A percentile compares a stretch with the other conserved stretches of the same genome.
phyloP scores from a whole-genome alignment of 2,113 vertebrate species.

The Oreochromis tanganicae region DNA sequence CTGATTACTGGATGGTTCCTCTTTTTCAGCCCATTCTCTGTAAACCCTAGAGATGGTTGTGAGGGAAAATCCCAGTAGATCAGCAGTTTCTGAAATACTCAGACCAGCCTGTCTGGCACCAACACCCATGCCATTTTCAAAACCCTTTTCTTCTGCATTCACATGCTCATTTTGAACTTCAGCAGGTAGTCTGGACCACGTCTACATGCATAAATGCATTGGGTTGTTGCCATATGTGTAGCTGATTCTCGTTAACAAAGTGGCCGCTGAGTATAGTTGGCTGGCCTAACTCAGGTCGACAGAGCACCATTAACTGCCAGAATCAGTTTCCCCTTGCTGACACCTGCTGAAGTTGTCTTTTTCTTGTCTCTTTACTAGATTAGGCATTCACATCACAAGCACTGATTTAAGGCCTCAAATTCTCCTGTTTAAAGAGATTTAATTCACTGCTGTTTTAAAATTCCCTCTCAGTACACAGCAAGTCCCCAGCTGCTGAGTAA shows the following conservation, averaged over 20 bases:
- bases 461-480: background rate
- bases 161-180: background rate
- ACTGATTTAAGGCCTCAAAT: background rate
- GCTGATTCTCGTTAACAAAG: background rate
- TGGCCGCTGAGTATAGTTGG: background rate
- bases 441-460: background rate
- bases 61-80: background rate
- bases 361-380: background rate
- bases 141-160: background rate
- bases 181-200: background rate
- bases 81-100: background rate
- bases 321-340: background rate
- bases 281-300: background rate
- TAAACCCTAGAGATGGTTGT: background rate
- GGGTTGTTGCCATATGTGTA: background rate
- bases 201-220: background rate
- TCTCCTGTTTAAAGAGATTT: conserved; percentile 8
- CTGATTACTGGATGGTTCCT: background rate
- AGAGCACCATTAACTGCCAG: background rate
- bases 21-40: background rate
- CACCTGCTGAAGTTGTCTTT: background rate
- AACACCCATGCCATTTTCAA: background rate
- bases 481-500: background rate
- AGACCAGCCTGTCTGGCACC: background rate
- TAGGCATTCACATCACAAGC: background rate